phyloP scores from a whole-genome alignment of 2,797 vertebrate genomes.

The Xenops minutus region DNA sequence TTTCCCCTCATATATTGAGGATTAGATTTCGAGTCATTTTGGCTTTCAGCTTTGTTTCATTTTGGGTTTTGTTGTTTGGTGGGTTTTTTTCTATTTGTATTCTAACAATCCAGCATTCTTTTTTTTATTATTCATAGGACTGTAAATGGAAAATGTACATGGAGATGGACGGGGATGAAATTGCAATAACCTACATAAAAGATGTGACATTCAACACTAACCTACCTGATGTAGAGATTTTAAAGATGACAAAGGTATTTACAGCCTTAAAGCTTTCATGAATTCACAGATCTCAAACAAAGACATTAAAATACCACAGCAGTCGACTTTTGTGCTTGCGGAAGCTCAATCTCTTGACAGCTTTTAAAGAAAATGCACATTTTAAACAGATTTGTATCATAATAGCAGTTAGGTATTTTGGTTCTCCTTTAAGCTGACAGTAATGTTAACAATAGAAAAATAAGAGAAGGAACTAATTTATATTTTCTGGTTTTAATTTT shows the following conservation, averaged over 20 bases:
- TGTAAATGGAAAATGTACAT: constrained; percentile 99
- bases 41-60: neutral
- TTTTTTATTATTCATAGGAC: constrained; percentile 84
- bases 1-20: neutral
- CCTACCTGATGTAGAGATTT: constrained; percentile 84
- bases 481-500: constrained; percentile 47
- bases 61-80: neutral
- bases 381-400: constrained; percentile 75
- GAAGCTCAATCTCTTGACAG: constrained; percentile 68
- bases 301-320: constrained; percentile 79
- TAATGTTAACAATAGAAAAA: constrained; percentile 53
- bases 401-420: constrained; percentile 65
- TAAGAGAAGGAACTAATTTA: constrained; percentile 35
- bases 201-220: constrained; percentile 93
- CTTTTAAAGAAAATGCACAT: constrained; percentile 75
- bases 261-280: constrained; percentile 71
- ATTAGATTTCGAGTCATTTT: neutral
- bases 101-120: constrained; percentile 60
- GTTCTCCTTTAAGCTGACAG: constrained; percentile 47
- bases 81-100: constrained; percentile 29
- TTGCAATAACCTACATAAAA: constrained; percentile 96
- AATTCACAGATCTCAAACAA: constrained; percentile 77
- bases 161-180: constrained; percentile 96
- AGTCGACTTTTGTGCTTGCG: constrained; percentile 72
- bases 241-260: constrained; percentile 95